These are phyloP conservation scores for Volucella bombylans DNA, from an alignment of 2,888 invertebrate genomes.

Conservation along the genomic window DNA sequence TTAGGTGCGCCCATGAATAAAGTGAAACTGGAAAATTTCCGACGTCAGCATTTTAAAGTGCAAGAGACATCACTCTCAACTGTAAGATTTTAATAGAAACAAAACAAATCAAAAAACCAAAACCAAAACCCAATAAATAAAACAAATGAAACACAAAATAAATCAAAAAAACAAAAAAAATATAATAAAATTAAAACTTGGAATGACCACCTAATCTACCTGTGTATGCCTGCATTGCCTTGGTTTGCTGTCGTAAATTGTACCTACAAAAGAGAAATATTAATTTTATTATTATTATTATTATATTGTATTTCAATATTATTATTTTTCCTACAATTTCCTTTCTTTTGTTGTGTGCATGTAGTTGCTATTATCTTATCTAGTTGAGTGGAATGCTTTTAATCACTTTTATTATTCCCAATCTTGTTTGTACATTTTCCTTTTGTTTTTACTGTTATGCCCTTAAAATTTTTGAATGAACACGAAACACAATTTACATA, in stretches of 20 bases:
- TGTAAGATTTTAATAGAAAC: slow-evolving; percentile 84
- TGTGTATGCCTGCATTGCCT: slow-evolving; percentile 76
- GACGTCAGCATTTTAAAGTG: slow-evolving; percentile 87
- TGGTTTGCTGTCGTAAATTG: slow-evolving; percentile 76
- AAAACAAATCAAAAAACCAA: slow-evolving; percentile 47
- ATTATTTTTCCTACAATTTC: slow-evolving; percentile 11
- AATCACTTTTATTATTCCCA: not conserved
- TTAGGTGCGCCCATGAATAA: slow-evolving; percentile 92
- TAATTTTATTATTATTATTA: slow-evolving; percentile 21
- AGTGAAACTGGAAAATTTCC: slow-evolving; percentile 90
- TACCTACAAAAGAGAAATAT: slow-evolving; percentile 61
- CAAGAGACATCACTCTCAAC: slow-evolving; percentile 91
- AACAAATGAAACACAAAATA: slow-evolving; percentile 58
- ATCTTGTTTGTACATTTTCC: not conserved
- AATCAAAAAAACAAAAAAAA: slow-evolving; percentile 73
- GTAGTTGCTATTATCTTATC: slow-evolving; percentile 20
- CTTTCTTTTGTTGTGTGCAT: slow-evolving; percentile 28
- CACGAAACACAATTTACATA: not conserved
- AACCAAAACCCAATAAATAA: slow-evolving; percentile 51
- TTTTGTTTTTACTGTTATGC: not conserved
- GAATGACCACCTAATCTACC: slow-evolving; percentile 76
- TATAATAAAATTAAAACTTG: slow-evolving; percentile 73
- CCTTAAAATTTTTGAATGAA: not conserved
- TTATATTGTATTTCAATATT: slow-evolving; percentile 17
- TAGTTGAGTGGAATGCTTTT: slow-evolving; percentile 43